These are phyloP conservation scores for Pseudopipra pipra DNA, from an alignment of 2,113 vertebrate genomes.

Conservation along the genomic window DNA sequence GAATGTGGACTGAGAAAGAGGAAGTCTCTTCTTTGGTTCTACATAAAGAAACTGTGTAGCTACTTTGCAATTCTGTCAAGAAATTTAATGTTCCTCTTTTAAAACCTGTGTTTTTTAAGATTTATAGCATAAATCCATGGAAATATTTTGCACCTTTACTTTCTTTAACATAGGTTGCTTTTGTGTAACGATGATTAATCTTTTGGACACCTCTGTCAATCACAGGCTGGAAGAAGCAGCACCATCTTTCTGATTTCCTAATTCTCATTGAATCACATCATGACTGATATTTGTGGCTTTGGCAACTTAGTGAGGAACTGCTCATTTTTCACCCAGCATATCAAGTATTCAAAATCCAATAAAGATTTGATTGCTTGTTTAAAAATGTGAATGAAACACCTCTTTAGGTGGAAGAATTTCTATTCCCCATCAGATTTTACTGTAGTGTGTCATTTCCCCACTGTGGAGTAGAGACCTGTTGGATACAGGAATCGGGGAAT, in stretches of 20 bases:
- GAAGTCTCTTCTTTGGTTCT: background rate
- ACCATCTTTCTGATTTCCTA: background rate
- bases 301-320: background rate
- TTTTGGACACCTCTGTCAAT: background rate
- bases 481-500: background rate
- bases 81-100: background rate
- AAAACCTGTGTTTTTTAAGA: background rate
- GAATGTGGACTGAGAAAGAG: background rate
- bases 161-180: background rate
- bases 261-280: background rate
- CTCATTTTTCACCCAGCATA: background rate
- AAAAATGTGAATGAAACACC: conserved; percentile 1
- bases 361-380: background rate
- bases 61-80: background rate
- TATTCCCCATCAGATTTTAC: background rate
- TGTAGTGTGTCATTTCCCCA: background rate
- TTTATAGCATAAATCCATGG: background rate
- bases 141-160: background rate
- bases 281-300: background rate
- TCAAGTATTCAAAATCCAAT: background rate
- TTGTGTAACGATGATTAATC: background rate
- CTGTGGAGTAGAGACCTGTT: background rate
- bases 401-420: background rate
- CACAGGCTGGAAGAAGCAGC: background rate
- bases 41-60: background rate